A percentile compares a stretch with the other conserved stretches of the same genome.
Conservation (phyloP, 2,888 invertebrate genomes). For the Cylindroiulus punctatus region DNA sequence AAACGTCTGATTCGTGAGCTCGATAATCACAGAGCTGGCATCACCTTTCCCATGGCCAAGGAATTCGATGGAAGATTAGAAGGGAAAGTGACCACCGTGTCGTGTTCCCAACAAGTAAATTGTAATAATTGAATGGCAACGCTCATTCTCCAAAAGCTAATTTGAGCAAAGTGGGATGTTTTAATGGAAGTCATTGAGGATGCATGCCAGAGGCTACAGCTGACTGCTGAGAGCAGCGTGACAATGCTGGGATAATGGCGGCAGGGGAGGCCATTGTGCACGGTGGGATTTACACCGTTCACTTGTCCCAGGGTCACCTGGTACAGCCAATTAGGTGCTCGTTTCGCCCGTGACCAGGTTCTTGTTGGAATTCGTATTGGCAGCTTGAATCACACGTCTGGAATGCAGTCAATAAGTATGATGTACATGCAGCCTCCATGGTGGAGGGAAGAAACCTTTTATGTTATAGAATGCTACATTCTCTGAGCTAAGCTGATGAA, state of each 20-base stretch:
- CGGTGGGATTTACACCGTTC: conserved; percentile 30
- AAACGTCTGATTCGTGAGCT: too few species aligned
- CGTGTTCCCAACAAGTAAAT: background rate
- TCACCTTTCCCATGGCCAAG: too few species aligned
- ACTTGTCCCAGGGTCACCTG: conserved; percentile 14
- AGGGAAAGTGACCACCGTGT: background rate
- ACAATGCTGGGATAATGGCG: background rate
- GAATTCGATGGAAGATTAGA: background rate
- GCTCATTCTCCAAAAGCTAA: background rate
- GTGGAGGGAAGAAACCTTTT: too few species aligned
- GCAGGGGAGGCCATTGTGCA: background rate
- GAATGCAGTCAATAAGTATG: background rate
- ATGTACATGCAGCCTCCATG: background rate
- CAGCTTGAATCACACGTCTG: background rate
- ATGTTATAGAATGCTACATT: too few species aligned
- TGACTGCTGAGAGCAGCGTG: conserved; percentile 38
- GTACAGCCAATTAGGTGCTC: background rate
- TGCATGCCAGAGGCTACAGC: background rate
- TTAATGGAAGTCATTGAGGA: background rate
- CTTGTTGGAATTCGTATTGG: background rate
- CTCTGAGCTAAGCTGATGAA: too few species aligned
- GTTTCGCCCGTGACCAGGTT: background rate
- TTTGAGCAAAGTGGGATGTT: background rate
- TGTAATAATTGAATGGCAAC: conserved; percentile 3
- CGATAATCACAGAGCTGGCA: too few species aligned